phyloP scores from a whole-genome alignment of 2,113 vertebrate species.

The Catagonus wagneri region DNA sequence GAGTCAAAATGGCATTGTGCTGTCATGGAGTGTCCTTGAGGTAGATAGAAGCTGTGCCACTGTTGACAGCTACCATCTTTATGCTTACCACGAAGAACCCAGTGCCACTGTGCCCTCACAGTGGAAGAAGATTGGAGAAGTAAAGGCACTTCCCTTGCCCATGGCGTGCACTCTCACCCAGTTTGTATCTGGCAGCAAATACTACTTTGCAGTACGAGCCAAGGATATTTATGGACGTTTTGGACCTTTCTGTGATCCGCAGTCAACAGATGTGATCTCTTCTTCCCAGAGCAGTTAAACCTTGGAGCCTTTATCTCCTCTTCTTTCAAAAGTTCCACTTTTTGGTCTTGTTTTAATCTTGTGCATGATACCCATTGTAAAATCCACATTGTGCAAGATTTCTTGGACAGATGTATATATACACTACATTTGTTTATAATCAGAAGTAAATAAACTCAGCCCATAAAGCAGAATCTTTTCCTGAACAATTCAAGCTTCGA shows the following conservation, averaged over 20 bases:
- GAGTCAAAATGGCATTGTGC: slow-evolving; percentile 97
- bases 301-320: slow-evolving; percentile 81
- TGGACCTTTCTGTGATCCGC: slow-evolving; percentile 98
- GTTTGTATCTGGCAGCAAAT: slow-evolving; percentile 98
- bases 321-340: slow-evolving; percentile 75
- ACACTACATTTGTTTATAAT: slow-evolving; percentile 88
- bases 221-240: slow-evolving; percentile 98
- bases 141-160: slow-evolving; percentile 96
- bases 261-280: slow-evolving; percentile 97
- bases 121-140: slow-evolving; percentile 99
- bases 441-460: slow-evolving; percentile 86
- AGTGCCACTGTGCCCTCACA: slow-evolving; percentile 90
- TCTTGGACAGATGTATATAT: slow-evolving; percentile 84
- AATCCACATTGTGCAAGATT: slow-evolving; percentile 86
- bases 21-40: slow-evolving; percentile 98
- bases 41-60: slow-evolving; percentile 94
- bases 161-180: slow-evolving; percentile 99
- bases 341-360: slow-evolving; percentile 84
- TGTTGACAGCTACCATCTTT: slow-evolving; percentile 98
- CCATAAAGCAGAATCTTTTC: slow-evolving; percentile 84
- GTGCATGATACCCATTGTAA: slow-evolving; percentile 88
- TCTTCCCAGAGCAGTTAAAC: slow-evolving; percentile 90
- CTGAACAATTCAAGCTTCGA: slow-evolving; percentile 82
- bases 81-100: slow-evolving; percentile 93
- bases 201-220: slow-evolving; percentile 98